phyloP scores from a whole-genome alignment of 2,797 vertebrate genomes.

The Buphagus erythrorhynchus region DNA sequence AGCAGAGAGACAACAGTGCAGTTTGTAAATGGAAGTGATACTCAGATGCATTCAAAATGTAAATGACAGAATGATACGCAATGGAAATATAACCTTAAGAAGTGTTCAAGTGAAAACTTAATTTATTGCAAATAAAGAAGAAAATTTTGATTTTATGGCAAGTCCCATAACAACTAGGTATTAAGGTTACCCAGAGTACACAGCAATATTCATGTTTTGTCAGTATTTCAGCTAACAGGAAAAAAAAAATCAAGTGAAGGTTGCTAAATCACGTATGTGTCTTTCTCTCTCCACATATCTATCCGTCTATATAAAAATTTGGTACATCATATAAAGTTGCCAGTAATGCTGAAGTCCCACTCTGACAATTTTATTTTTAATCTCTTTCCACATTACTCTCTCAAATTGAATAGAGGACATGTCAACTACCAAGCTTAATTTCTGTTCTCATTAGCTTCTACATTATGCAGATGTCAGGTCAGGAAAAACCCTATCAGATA shows the following conservation, averaged over 20 bases:
- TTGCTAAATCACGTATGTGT: background rate
- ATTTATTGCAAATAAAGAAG: background rate
- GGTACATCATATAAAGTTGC: background rate
- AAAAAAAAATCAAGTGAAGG: background rate
- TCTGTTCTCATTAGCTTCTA: conserved; percentile 58
- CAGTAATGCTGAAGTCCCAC: background rate
- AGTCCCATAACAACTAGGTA: background rate
- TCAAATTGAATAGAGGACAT: background rate
- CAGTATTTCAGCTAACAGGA: background rate
- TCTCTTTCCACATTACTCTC: conserved; percentile 7
- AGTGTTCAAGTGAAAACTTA: background rate
- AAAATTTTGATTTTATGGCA: background rate
- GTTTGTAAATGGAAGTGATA: background rate
- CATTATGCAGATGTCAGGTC: conserved; percentile 62
- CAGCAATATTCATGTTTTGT: background rate
- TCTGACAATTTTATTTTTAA: conserved; percentile 7
- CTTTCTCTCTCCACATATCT: background rate
- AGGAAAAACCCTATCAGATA: conserved; percentile 40
- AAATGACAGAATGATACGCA: background rate
- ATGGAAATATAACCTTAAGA: background rate
- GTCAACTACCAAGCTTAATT: conserved; percentile 44
- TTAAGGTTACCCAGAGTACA: background rate
- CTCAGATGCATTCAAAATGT: background rate
- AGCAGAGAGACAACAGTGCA: fast-evolving
- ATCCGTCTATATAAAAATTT: background rate